Conservation (phyloP, 2,888 invertebrate genomes). For the Strigamia transsilvanica region DNA sequence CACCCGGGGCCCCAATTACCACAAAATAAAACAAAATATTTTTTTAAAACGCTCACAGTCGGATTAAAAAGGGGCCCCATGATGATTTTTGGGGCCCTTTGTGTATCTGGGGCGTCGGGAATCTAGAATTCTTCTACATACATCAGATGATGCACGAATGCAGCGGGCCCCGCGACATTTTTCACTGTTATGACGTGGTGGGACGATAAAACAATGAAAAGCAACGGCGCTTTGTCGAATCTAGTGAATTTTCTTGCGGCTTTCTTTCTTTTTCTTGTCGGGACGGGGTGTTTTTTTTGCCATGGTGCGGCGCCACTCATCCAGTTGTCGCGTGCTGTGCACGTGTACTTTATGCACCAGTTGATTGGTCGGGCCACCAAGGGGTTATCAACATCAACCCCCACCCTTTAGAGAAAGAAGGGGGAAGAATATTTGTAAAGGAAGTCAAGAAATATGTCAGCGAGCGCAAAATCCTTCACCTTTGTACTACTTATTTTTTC, state of each 20-base stretch:
- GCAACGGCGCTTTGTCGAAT: no score
- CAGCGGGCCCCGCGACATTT: no score
- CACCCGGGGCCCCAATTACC: no score
- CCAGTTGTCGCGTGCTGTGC: conserved; percentile 33
- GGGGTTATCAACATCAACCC: conserved; percentile 41
- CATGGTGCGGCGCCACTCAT: conserved; percentile 41
- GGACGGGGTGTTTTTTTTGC: neutral
- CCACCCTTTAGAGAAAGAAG: conserved; percentile 29
- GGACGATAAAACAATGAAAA: no score
- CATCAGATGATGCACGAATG: no score
- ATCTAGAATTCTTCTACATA: no score
- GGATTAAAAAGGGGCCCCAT: no score
- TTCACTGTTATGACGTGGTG: no score
- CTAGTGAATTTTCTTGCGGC: neutral
- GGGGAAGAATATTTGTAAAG: conserved; percentile 5
- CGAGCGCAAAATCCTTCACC: neutral
- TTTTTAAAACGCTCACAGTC: no score
- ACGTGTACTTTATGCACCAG: conserved; percentile 39
- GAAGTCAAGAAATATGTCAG: neutral
- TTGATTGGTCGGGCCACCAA: conserved; percentile 41
- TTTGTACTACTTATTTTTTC: conserved; percentile 10
- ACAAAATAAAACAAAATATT: no score
- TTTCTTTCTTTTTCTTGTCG: neutral
- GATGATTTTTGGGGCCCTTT: no score
- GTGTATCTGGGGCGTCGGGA: no score